Conservation (phyloP, 2,113 vertebrate genomes). For the Pheucticus melanocephalus region DNA sequence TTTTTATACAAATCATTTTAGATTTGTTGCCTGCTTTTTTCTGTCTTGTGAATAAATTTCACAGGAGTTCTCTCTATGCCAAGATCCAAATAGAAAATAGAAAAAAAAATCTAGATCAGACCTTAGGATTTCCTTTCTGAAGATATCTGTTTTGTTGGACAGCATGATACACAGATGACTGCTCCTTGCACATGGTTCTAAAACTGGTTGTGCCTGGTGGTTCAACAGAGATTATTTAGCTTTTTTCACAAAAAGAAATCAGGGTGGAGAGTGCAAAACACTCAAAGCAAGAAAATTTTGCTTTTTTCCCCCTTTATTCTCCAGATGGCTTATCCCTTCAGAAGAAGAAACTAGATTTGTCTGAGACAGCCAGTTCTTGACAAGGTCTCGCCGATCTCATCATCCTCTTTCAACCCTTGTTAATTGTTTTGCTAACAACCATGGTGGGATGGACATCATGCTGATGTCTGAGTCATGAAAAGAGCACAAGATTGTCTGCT, state of each 20-base stretch:
- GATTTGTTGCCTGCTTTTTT: neutral
- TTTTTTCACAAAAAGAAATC: neutral
- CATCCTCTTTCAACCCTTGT: neutral
- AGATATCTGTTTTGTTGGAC: neutral
- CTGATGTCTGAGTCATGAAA: constrained; percentile 27
- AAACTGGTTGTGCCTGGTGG: neutral
- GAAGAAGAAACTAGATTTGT: neutral
- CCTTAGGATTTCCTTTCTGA: neutral
- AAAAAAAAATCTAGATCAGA: neutral
- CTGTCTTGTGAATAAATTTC: neutral
- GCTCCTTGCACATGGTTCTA: neutral
- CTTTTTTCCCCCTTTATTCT: neutral
- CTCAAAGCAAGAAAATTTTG: neutral
- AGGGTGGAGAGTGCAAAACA: neutral
- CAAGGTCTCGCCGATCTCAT: neutral
- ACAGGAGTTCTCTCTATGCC: neutral
- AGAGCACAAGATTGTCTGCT: neutral
- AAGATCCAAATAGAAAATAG: neutral
- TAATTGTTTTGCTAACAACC: constrained; percentile 17
- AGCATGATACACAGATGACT: neutral
- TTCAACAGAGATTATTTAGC: neutral
- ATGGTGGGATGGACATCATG: neutral
- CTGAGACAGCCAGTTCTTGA: neutral
- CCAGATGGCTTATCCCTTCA: neutral
- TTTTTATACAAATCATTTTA: neutral